These are phyloP conservation scores for Centrocercus urophasianus DNA, from an alignment of 2,113 vertebrate species.

Conservation along the genomic window DNA sequence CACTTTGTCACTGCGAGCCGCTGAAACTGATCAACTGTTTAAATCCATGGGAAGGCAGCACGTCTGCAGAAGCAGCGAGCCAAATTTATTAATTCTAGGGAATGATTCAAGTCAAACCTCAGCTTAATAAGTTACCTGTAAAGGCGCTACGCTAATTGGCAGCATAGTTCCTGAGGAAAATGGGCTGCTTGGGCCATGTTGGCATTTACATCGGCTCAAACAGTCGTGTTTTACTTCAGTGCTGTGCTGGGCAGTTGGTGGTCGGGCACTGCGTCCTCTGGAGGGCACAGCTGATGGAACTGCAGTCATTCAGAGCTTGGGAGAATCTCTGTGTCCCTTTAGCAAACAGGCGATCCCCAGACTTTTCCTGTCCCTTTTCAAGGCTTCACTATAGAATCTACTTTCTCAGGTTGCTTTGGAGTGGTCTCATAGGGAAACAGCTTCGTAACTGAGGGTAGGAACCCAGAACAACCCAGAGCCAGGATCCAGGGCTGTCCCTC, in stretches of 20 bases:
- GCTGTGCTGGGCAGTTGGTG: background rate
- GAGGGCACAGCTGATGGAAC: background rate
- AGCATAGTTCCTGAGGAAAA: background rate
- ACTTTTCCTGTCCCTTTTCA: background rate
- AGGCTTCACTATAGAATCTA: background rate
- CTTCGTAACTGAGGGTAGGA: background rate
- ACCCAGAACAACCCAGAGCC: background rate
- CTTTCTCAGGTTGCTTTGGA: background rate
- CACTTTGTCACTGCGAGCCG: background rate
- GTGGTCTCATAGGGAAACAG: background rate
- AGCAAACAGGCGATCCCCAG: background rate
- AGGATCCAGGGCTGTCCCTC: background rate
- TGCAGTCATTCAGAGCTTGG: background rate
- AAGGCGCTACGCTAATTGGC: conserved; percentile 14
- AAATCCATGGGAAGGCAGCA: background rate
- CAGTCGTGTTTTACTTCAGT: background rate
- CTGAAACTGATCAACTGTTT: background rate
- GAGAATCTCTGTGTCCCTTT: background rate
- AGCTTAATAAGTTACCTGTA: conserved; percentile 33
- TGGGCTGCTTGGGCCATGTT: background rate
- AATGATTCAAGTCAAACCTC: conserved; percentile 23
- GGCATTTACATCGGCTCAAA: background rate
- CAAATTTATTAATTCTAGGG: background rate
- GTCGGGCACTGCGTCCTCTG: background rate
- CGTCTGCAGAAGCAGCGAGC: background rate